Evolutionary conservation across 2,888 invertebrate genomes (phyloP), one percentile per base, ranked within the genome.

Genomic region (Timema podura): DNA sequence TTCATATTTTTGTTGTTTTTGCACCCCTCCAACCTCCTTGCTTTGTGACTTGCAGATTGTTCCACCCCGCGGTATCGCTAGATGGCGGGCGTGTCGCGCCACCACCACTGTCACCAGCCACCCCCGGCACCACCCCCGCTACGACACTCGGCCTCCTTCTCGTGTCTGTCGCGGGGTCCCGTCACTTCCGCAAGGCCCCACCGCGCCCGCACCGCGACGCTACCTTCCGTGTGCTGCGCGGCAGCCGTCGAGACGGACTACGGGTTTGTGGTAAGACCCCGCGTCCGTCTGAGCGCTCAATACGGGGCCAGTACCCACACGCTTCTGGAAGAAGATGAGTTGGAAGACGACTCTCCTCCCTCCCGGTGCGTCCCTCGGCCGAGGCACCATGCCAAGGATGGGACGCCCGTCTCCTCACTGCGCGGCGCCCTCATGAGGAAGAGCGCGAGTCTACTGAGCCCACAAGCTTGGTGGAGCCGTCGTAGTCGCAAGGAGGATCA

Each of bases 71-170:
- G 49, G 16, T 47, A 48, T 30, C 68, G 13, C 46, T 15, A 46
- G 13, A 67, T 67, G 57, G 69, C 65, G 11, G 54, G 30, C 15
- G 65, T 69, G 65, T 51, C 64, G 11, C 30, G 64, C n/a, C 64
- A 51, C 47, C 65, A 61, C 13, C 30, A 30, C 30, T 30, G 30
- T 30, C 70, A 67, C 45, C 48, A 59, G 44, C 48, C 48, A 48
- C 67, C 66, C 45, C 70, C 70, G 6, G 67, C 70, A 46, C 59
- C 70, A 54, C 70, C 70, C 13, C 70, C 70, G 75, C 77, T 83
- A 74, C 77, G 82, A 74, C 83, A 83, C 77, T 83, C 83, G 73
- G 82, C 82, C 69, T 82, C 82, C 75, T 83, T 83, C 77, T 82
- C 82, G 68, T 83, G 83, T 76, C 78, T 83, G 68, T 81, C 82